A percentile compares a stretch with the other conserved stretches of the same genome.
phyloP scores from a whole-genome alignment of 37 sponge, comb jelly and placozoan species.

The Cliona cf. orientalis region DNA sequence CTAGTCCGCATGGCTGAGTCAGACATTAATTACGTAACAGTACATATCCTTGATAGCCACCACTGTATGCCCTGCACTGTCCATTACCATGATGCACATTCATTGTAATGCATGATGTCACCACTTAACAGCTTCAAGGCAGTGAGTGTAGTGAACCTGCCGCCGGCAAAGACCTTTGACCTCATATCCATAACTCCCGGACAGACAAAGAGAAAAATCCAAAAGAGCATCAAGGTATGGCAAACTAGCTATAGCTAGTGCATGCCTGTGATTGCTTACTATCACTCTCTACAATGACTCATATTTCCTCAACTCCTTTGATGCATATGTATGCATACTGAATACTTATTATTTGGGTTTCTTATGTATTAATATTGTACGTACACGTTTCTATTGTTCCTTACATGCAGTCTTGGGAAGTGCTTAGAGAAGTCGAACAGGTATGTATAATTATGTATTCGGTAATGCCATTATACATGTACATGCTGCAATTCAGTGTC shows the following conservation, averaged over 20 bases:
- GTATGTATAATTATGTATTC: too few relatives aligned
- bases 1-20: neutral
- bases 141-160: slow-evolving; percentile 22
- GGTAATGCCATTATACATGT: too few relatives aligned
- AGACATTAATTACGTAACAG: neutral
- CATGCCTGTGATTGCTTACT: too few relatives aligned
- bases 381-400: too few relatives aligned
- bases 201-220: slow-evolving; percentile 1
- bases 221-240: slow-evolving; percentile 34
- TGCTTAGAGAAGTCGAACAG: slow-evolving; percentile 31
- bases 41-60: neutral
- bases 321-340: neutral
- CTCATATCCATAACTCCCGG: slow-evolving; percentile 7
- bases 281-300: too few relatives aligned
- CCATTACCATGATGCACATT: too few relatives aligned
- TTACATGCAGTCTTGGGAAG: slow-evolving; percentile 36
- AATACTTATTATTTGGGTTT: neutral
- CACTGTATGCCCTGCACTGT: too few relatives aligned
- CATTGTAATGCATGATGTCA: too few relatives aligned
- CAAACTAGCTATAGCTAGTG: neutral
- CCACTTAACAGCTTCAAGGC: slow-evolving; percentile 60
- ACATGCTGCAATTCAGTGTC: too few relatives aligned
- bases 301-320: neutral
- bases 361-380: too few relatives aligned
- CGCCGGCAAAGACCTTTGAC: slow-evolving; percentile 24